These are phyloP conservation scores for Priocnemis perturbator DNA, from an alignment of 2,888 invertebrate species.

Conservation along the genomic window DNA sequence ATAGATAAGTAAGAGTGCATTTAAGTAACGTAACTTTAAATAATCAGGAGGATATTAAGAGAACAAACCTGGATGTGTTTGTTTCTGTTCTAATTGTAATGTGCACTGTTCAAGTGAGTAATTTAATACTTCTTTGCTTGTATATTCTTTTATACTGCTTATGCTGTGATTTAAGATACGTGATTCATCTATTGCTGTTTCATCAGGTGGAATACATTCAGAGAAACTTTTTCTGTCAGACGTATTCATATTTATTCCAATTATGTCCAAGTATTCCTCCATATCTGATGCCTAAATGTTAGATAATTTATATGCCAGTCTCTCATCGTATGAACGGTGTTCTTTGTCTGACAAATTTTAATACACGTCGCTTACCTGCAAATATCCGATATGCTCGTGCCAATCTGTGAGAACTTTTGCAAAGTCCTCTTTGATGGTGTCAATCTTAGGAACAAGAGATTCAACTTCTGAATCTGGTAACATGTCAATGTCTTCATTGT, in stretches of 20 bases:
- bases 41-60: not conserved
- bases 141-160: not conserved
- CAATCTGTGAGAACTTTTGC: constrained; percentile 77
- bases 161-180: too few relatives aligned
- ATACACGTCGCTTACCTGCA: constrained; percentile 65
- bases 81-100: not conserved
- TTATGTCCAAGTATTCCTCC: constrained; percentile 69
- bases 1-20: too few relatives aligned
- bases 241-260: constrained; percentile 52
- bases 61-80: not conserved
- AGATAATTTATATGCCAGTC: constrained; percentile 11
- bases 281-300: constrained; percentile 64
- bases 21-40: too few relatives aligned
- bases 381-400: constrained; percentile 76
- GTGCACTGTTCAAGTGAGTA: not conserved
- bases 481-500: constrained; percentile 74
- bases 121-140: constrained; percentile 2
- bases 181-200: too few relatives aligned
- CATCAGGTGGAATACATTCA: too few relatives aligned
- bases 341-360: not conserved
- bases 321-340: constrained; percentile 1
- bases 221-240: constrained; percentile 51
- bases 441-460: constrained; percentile 63
- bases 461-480: constrained; percentile 71
- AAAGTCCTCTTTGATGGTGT: constrained; percentile 75